Conservation (phyloP, 2,888 invertebrate genomes). For the Drosophila limbata region DNA sequence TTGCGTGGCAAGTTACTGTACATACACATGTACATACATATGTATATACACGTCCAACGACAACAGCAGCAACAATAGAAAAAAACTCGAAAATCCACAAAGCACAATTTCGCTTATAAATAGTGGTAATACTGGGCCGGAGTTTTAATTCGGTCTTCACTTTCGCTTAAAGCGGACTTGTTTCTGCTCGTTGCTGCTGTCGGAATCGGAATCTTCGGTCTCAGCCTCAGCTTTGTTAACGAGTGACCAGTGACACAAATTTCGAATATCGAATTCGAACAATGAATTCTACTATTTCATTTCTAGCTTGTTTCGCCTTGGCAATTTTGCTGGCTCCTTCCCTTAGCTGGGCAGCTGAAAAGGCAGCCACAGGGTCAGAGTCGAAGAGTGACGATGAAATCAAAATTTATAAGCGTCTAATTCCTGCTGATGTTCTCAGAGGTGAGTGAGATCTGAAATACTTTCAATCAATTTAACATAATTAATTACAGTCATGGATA, state of each 20-base stretch:
- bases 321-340: constrained; percentile 22
- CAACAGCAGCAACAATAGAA: background rate
- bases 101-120: constrained; percentile 72
- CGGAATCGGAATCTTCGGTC: constrained; percentile 23
- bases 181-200: constrained; percentile 39
- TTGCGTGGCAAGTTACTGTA: constrained; percentile 16
- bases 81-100: constrained; percentile 47
- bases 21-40: background rate
- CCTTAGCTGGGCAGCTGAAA: constrained; percentile 24
- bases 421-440: constrained; percentile 95
- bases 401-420: constrained; percentile 92
- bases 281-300: constrained; percentile 37
- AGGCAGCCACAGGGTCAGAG: constrained; percentile 10
- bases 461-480: background rate
- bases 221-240: constrained; percentile 10
- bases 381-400: constrained; percentile 85
- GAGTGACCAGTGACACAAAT: constrained; percentile 3
- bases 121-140: constrained; percentile 66
- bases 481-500: background rate
- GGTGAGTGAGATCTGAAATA: constrained; percentile 87
- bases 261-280: background rate
- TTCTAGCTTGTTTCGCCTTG: constrained; percentile 28
- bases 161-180: constrained; percentile 77
- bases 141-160: constrained; percentile 78
- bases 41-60: background rate